Evolutionary conservation across 1,140 invertebrate genomes (phyloP), one percentile per base, ranked within the genome.

Genomic region (Lucilia sericata): DNA sequence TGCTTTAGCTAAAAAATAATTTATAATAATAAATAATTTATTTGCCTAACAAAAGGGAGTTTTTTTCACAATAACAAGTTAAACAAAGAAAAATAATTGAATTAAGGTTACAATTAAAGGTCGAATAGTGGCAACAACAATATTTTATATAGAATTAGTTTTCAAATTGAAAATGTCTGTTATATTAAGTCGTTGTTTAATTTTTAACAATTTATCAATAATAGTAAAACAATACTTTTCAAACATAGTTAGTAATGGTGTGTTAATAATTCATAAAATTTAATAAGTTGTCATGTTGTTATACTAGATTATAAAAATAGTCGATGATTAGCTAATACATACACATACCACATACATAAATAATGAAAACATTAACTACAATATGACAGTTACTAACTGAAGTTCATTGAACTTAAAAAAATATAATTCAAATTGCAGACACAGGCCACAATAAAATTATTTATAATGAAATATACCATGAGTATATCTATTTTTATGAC

Each of bases 191-290:
- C 0, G 13, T 70, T 70, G 8, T 70, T 21, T 70, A 19, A 70
- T 19, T 70, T 70, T 70, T n/a, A 70, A 21, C 65, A 19, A 70
- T 70, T 21, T 70, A 70, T 70, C 65, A 70, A 70, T 70, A 70
- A 12, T 65, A 30, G 25, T 30, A 2, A 17, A n/a, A 19, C n/a
- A 70, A 70, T 70, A 25, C 12, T 8, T 70, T 70, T 70, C n/a
- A 70, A 21, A 70, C 21, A 70, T 70, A 9, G n/a, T 21, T 21
- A 21, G 7, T 19, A 9, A n/a, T n/a, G n/a, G 7, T 21, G n/a
- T 70, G 51, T 70, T 21, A 70, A 70, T 70, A 70, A 21, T 70
- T 21, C 65, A 70, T 21, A 25, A 70, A 21, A 70, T 70, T 70
- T 70, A 70, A 70, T 70, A 70, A 70, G 2, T 70, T 70, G 65